phyloP scores from a whole-genome alignment of 2,797 vertebrate genomes.

The Capromys pilorides region DNA sequence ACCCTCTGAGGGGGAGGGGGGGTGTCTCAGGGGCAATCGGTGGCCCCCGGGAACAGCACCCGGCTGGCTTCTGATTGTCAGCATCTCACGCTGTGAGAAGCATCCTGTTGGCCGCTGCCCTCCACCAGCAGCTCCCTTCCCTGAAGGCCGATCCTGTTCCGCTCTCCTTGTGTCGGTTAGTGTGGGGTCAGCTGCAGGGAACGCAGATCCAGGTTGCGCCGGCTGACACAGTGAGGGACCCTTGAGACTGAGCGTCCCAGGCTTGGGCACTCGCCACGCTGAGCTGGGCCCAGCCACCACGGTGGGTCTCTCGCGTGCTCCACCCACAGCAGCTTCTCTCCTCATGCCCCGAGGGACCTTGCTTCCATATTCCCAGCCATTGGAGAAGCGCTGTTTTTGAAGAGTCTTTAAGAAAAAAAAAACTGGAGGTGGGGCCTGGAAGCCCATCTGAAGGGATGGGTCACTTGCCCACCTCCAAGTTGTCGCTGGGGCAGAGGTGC shows the following conservation, averaged over 20 bases:
- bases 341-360: rapidly evolving
- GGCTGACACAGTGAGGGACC: not conserved
- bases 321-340: rapidly evolving
- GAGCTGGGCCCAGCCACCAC: rapidly evolving
- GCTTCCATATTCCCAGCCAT: not conserved
- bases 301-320: not conserved
- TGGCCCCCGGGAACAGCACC: not conserved
- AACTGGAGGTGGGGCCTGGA: not conserved
- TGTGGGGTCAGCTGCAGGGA: not conserved
- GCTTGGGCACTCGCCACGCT: too few relatives aligned
- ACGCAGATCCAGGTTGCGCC: too few relatives aligned
- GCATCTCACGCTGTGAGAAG: not conserved
- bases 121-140: rapidly evolving
- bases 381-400: not conserved
- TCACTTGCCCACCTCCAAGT: not conserved
- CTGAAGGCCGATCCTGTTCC: not conserved
- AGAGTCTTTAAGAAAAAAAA: rapidly evolving
- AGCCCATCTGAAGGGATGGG: not conserved
- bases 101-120: not conserved
- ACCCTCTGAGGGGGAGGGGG: not conserved
- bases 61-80: too few relatives aligned
- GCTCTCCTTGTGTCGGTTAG: not conserved
- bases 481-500: too few relatives aligned
- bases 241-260: not conserved
- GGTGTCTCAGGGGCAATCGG: not conserved